Conservation (phyloP, 2,888 invertebrate species). For the Chaetoderma sp. region DNA sequence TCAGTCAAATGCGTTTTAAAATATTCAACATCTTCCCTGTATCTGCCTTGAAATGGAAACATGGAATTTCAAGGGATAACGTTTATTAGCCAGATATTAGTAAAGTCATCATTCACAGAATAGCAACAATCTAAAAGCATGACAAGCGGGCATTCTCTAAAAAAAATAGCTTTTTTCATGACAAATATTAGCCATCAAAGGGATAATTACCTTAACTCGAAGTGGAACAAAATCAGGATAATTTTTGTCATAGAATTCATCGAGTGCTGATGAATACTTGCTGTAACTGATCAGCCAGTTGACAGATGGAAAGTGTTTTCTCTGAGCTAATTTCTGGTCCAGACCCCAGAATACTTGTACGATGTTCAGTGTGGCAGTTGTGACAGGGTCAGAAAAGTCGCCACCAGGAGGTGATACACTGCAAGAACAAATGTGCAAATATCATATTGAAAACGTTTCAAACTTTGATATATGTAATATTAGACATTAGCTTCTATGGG, state of each 20-base stretch:
- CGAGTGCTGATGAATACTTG: slow-evolving; percentile 98
- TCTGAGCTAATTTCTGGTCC: slow-evolving; percentile 98
- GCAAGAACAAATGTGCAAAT: slow-evolving; percentile 35
- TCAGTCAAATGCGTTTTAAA: no score
- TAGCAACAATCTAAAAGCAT: no score
- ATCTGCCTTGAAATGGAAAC: no score
- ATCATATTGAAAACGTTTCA: background rate
- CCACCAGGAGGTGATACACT: slow-evolving; percentile 98
- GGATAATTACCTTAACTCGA: slow-evolving; percentile 93
- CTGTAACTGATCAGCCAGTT: slow-evolving; percentile 99
- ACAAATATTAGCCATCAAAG: no score
- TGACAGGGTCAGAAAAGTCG: slow-evolving; percentile 99
- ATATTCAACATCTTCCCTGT: no score
- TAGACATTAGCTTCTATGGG: no score
- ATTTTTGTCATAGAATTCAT: slow-evolving; percentile 99
- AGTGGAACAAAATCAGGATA: slow-evolving; percentile 96
- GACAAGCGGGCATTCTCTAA: no score
- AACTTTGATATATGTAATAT: background rate
- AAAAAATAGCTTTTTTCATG: no score
- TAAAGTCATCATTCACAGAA: no score
- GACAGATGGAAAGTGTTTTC: slow-evolving; percentile 99
- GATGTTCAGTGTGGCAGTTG: slow-evolving; percentile 97
- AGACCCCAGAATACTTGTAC: slow-evolving; percentile 99
- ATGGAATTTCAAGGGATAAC: no score
- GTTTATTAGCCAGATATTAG: no score